These are phyloP conservation scores for Micropoecilia bifurca DNA, from an alignment of 2,797 vertebrate genomes.

Conservation along the genomic window DNA sequence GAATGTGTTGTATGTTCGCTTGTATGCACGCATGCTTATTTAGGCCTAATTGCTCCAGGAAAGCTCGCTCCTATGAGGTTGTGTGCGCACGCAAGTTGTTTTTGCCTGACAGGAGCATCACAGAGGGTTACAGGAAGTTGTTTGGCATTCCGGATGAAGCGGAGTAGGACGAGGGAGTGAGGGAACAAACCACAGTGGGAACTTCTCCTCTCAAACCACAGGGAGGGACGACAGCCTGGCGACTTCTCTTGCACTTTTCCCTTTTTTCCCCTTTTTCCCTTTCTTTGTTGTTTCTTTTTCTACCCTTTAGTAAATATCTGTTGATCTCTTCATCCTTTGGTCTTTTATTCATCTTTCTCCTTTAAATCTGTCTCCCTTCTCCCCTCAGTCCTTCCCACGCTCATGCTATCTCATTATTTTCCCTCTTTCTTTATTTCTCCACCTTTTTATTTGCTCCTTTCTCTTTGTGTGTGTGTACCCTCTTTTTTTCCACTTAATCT, in stretches of 20 bases:
- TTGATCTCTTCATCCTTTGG: constrained; percentile 4
- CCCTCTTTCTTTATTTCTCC: constrained; percentile 39
- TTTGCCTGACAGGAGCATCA: constrained; percentile 63
- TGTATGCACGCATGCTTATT: constrained; percentile 16
- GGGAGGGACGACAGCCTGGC: constrained; percentile 60
- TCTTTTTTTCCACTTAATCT: constrained; percentile 42
- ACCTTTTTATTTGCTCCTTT: constrained; percentile 30
- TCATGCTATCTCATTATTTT: constrained; percentile 45
- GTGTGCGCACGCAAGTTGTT: not conserved
- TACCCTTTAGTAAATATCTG: constrained; percentile 35
- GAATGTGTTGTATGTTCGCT: constrained; percentile 33
- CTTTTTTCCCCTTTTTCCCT: constrained; percentile 3
- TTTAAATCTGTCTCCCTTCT: constrained; percentile 36
- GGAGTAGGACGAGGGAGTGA: constrained; percentile 40
- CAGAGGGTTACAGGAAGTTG: constrained; percentile 68
- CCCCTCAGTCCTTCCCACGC: constrained; percentile 46
- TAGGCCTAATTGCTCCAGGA: constrained; percentile 42
- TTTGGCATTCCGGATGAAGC: constrained; percentile 61
- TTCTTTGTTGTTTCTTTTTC: constrained; percentile 20
- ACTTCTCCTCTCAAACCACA: constrained; percentile 55
- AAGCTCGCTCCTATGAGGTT: constrained; percentile 14
- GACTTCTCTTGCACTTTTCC: constrained; percentile 41
- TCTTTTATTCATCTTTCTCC: constrained; percentile 37
- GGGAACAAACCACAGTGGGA: constrained; percentile 59
- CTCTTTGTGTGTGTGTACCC: constrained; percentile 38